Evolutionary conservation across 64 coral and sea anemone species (phyloP).

Genomic region (Montipora efflorescens): DNA sequence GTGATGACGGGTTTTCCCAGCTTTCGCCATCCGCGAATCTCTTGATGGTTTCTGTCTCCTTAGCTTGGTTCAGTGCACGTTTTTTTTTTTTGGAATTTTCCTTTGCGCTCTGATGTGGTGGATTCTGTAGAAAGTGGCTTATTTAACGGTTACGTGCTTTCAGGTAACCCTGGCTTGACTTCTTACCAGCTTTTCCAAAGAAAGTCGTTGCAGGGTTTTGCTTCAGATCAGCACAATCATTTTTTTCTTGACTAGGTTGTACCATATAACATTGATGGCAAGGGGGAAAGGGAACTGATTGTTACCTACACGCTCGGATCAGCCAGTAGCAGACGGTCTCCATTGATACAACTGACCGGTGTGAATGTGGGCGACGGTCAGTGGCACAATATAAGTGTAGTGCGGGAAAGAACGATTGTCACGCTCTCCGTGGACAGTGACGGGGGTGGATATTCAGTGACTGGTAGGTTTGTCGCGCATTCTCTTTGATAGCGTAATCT

Average conservation of each 20-base stretch:
- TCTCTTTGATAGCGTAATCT: not conserved
- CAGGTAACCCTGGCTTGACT: no score
- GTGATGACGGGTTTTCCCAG: no score
- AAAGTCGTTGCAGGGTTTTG: no score
- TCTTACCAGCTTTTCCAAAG: no score
- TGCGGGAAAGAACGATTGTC: slow-evolving; percentile 63
- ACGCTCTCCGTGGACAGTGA: slow-evolving; percentile 69
- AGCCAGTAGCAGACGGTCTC: slow-evolving; percentile 2
- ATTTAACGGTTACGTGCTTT: no score
- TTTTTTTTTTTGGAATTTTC: no score
- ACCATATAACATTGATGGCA: not conserved
- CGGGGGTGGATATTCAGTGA: slow-evolving; percentile 38
- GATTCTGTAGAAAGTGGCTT: no score
- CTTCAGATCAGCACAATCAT: not conserved
- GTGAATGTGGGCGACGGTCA: slow-evolving; percentile 82
- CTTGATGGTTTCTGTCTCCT: no score
- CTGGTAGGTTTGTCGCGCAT: slow-evolving; percentile 22
- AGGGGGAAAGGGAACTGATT: slow-evolving; percentile 50
- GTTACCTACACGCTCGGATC: slow-evolving; percentile 77
- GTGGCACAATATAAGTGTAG: slow-evolving; percentile 81
- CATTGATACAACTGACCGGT: slow-evolving; percentile 47
- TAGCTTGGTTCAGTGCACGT: no score
- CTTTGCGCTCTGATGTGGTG: no score
- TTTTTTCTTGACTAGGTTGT: not conserved
- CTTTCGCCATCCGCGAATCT: no score